Percentiles rank a stretch among this genome's conserved stretches.
Conservation (phyloP, 2,888 invertebrate species). For the Malachius bipustulatus region DNA sequence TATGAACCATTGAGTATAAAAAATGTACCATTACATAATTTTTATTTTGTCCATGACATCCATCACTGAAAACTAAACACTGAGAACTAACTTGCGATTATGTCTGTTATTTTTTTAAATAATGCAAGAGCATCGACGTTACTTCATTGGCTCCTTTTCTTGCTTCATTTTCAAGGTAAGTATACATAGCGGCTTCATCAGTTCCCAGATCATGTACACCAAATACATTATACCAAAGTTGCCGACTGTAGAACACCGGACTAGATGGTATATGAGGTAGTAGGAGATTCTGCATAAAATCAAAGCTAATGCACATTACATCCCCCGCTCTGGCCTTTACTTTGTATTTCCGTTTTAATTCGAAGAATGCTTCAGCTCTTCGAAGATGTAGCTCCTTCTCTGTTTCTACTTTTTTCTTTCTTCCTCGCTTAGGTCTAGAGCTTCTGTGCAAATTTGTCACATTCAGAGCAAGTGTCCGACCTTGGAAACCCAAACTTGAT, state of each 20-base stretch:
- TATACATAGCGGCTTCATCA: slow-evolving; percentile 14
- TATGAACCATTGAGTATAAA: slow-evolving; percentile 12
- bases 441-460: slow-evolving; percentile 11
- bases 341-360: slow-evolving; percentile 8
- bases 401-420: slow-evolving; percentile 7
- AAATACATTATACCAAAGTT: slow-evolving; percentile 18
- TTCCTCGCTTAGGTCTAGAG: slow-evolving; percentile 9
- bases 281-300: slow-evolving; percentile 18
- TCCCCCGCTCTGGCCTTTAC: slow-evolving; percentile 7
- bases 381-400: slow-evolving; percentile 13
- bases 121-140: slow-evolving; percentile 15
- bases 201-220: slow-evolving; percentile 16
- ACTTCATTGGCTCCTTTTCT: slow-evolving; percentile 17
- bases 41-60: slow-evolving; percentile 17
- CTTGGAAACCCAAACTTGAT: slow-evolving; percentile 11
- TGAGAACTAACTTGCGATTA: slow-evolving; percentile 7
- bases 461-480: slow-evolving; percentile 12
- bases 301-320: slow-evolving; percentile 14
- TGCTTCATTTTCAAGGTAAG: slow-evolving; percentile 12
- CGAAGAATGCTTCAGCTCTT: slow-evolving; percentile 5
- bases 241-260: slow-evolving; percentile 15
- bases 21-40: slow-evolving; percentile 14
- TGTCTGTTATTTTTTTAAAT: slow-evolving; percentile 1
- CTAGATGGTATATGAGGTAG: slow-evolving; percentile 16
- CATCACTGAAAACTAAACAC: slow-evolving; percentile 14